These are phyloP conservation scores for Gymnocephalus cernua DNA, from an alignment of 2,113 vertebrate genomes.

Conservation along the genomic window DNA sequence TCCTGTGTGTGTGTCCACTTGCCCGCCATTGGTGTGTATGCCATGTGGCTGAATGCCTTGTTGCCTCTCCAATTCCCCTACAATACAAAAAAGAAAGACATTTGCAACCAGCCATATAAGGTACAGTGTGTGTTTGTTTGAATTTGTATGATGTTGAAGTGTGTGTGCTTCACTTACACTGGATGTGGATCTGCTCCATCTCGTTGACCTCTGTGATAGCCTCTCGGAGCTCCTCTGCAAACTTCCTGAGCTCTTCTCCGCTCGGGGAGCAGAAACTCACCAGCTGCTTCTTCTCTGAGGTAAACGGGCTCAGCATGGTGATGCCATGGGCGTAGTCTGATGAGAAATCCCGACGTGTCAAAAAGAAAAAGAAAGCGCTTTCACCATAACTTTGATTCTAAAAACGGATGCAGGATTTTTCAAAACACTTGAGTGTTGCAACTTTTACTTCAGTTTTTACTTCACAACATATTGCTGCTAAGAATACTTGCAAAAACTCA, in stretches of 20 bases:
- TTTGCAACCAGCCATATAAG: neutral
- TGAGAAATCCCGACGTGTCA: conserved; percentile 22
- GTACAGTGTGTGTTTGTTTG: neutral
- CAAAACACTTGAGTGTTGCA: neutral
- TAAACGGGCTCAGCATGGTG: conserved; percentile 94
- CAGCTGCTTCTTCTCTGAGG: conserved; percentile 97
- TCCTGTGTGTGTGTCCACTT: conserved; percentile 90
- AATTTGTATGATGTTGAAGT: neutral
- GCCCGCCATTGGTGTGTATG: conserved; percentile 89
- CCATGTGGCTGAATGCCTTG: conserved; percentile 90
- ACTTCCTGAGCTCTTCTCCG: conserved; percentile 96
- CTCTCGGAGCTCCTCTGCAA: conserved; percentile 97
- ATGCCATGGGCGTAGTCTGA: conserved; percentile 98
- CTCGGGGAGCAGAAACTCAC: conserved; percentile 97
- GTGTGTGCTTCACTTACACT: conserved; percentile 88
- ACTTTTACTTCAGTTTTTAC: neutral
- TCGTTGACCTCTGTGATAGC: conserved; percentile 97
- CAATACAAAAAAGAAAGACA: conserved; percentile 10
- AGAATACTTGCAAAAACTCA: conserved; percentile 5
- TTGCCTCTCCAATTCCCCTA: conserved; percentile 97
- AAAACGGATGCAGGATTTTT: conserved; percentile 4
- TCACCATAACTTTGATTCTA: conserved; percentile 13
- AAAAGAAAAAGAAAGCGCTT: conserved; percentile 5
- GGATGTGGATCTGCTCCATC: conserved; percentile 98
- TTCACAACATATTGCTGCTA: neutral